Percentiles rank a stretch among this genome's conserved stretches.
phyloP scores from a whole-genome alignment of 1,140 invertebrate species.

The Pseudachorutes palmiensis region DNA sequence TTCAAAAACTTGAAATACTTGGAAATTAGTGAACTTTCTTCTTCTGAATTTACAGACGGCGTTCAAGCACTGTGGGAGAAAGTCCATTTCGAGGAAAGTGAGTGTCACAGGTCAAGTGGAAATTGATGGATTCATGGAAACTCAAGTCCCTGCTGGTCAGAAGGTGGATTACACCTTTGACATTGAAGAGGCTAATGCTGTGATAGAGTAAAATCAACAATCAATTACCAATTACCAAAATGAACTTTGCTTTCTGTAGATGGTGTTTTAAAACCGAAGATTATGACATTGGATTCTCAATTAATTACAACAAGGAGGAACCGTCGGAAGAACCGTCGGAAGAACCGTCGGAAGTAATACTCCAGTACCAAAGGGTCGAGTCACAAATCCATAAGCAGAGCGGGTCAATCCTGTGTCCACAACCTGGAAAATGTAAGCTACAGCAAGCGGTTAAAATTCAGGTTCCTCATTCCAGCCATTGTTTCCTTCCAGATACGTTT shows the following conservation, averaged over 20 bases:
- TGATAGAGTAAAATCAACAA: not conserved
- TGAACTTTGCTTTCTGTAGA: conserved; percentile 49
- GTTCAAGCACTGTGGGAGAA: not conserved
- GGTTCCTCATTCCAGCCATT: too few species aligned
- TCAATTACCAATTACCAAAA: conserved; percentile 2
- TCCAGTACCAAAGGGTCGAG: conserved; percentile 60
- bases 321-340: conserved; percentile 19
- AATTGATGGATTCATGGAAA: not conserved
- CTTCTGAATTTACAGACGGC: conserved; percentile 4
- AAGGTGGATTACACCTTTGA: not conserved
- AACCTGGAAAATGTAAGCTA: conserved; percentile 68
- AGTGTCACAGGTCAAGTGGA: not conserved
- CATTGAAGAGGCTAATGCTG: not conserved
- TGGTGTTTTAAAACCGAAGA: conserved; percentile 82
- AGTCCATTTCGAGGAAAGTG: not conserved
- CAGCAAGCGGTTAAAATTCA: not conserved
- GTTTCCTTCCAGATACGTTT: conserved; percentile 62
- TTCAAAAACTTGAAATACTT: too few species aligned
- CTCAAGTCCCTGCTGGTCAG: conserved; percentile 1
- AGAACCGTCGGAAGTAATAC: not conserved
- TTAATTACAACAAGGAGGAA: conserved; percentile 55
- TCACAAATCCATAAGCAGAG: conserved; percentile 67
- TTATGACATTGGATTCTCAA: conserved; percentile 80
- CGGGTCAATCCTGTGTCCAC: conserved; percentile 63
- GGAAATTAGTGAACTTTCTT: not conserved